These are phyloP conservation scores for Dromococcyx pavoninus DNA, from an alignment of 2,797 vertebrate species.

Conservation along the genomic window DNA sequence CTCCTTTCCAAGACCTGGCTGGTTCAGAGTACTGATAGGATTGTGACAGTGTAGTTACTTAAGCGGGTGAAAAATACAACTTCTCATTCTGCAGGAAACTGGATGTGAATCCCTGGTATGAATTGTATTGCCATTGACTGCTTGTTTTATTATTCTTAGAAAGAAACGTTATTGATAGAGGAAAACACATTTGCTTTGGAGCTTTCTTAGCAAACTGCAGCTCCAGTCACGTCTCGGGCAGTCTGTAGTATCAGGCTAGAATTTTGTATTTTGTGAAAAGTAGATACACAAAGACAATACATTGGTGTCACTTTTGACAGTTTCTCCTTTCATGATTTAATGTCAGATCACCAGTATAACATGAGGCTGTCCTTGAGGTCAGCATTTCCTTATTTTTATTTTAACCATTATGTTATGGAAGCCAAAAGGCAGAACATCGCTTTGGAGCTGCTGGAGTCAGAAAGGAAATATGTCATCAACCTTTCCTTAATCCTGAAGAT, in stretches of 20 bases:
- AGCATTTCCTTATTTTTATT: slow-evolving; percentile 2
- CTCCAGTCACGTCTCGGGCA: neutral
- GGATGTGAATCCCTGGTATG: neutral
- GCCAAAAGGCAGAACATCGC: slow-evolving; percentile 90
- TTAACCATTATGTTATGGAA: slow-evolving; percentile 68
- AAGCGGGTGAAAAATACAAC: neutral
- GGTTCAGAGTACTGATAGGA: neutral
- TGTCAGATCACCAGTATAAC: neutral
- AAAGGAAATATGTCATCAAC: slow-evolving; percentile 92
- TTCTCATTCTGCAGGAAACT: neutral
- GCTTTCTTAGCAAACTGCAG: neutral
- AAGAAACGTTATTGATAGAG: neutral
- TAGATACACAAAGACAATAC: neutral
- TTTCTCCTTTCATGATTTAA: neutral
- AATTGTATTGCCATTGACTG: neutral
- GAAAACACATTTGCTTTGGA: neutral
- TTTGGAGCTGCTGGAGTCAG: slow-evolving; percentile 93
- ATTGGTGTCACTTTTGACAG: neutral
- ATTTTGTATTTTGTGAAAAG: neutral
- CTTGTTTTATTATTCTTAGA: neutral
- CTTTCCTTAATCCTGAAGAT: slow-evolving; percentile 94
- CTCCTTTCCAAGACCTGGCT: neutral
- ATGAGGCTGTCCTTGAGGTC: neutral
- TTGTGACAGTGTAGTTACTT: neutral
- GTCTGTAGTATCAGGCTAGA: neutral